phyloP scores from a whole-genome alignment of 2,888 invertebrate species.

The Aethes cnicana region DNA sequence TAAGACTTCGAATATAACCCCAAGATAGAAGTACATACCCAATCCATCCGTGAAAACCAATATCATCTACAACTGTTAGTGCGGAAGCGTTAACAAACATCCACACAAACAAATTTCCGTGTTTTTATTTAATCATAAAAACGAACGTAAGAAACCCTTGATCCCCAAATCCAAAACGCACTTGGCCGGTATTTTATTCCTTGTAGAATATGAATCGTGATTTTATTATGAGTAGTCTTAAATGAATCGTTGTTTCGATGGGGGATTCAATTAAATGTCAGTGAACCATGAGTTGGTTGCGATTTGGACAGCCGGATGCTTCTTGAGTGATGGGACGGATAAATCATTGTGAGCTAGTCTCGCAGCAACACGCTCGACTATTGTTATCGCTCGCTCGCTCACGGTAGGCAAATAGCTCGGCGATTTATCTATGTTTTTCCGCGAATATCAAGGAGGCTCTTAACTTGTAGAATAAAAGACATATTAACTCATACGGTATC shows the following conservation, averaged over 20 bases:
- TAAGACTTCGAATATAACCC: no score
- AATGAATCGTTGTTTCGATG: not conserved
- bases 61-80: no score
- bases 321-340: slow-evolving; percentile 38
- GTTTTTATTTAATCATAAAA: no score
- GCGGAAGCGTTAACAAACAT: no score
- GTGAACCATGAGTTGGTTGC: slow-evolving; percentile 36
- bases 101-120: no score
- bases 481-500: no score
- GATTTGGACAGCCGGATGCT: slow-evolving; percentile 44
- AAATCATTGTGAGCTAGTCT: slow-evolving; percentile 30
- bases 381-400: slow-evolving; percentile 30
- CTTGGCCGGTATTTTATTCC: no score
- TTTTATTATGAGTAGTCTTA: slow-evolving; percentile 4
- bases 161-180: no score
- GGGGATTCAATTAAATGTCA: slow-evolving; percentile 34
- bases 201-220: slow-evolving; percentile 8
- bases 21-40: no score
- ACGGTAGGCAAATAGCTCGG: slow-evolving; percentile 14
- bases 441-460: slow-evolving; percentile 12
- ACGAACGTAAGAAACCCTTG: no score
- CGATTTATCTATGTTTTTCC: slow-evolving; percentile 29
- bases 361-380: slow-evolving; percentile 12
- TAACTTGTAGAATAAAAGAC: slow-evolving; percentile 7
- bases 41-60: no score